Percentiles rank a stretch among this genome's conserved stretches.
These are phyloP conservation scores for Smittia aterrima DNA, from an alignment of 2,888 invertebrate genomes.

Conservation along the genomic window DNA sequence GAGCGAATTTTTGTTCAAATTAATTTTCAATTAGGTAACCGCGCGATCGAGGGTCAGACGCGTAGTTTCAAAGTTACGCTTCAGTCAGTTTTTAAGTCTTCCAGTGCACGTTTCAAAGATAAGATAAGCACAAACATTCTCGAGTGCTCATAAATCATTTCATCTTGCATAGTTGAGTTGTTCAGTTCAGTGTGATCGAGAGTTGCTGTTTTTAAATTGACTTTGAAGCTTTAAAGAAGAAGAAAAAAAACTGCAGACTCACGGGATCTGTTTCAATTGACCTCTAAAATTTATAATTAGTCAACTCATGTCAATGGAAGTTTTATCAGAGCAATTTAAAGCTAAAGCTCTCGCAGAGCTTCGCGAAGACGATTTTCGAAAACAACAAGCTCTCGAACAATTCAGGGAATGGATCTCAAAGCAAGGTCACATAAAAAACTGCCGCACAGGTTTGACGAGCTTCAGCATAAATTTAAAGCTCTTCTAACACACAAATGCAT, in stretches of 20 bases:
- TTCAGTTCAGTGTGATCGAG: not conserved
- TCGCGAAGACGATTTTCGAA: slow-evolving; percentile 67
- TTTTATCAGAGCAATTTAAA: slow-evolving; percentile 57
- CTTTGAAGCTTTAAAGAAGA: no score
- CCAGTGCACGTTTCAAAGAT: slow-evolving; percentile 12
- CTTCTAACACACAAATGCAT: not conserved
- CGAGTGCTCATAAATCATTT: no score
- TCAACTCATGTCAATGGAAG: slow-evolving; percentile 47
- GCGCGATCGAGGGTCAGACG: no score
- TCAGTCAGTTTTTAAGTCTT: no score
- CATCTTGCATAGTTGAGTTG: not conserved
- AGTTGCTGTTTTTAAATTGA: no score
- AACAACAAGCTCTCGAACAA: slow-evolving; percentile 67
- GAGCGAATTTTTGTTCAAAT: no score
- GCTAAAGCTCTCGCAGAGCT: slow-evolving; percentile 66
- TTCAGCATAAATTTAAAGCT: not conserved
- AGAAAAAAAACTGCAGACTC: no score
- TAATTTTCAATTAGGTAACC: no score
- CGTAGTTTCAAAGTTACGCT: no score
- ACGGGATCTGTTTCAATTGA: no score
- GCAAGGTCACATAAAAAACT: slow-evolving; percentile 70
- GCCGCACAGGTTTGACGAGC: slow-evolving; percentile 62
- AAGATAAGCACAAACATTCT: not conserved
- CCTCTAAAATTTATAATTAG: not conserved
- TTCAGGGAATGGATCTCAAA: slow-evolving; percentile 73